Conservation (phyloP, 2,797 vertebrate species). For the Siniperca undulata region DNA sequence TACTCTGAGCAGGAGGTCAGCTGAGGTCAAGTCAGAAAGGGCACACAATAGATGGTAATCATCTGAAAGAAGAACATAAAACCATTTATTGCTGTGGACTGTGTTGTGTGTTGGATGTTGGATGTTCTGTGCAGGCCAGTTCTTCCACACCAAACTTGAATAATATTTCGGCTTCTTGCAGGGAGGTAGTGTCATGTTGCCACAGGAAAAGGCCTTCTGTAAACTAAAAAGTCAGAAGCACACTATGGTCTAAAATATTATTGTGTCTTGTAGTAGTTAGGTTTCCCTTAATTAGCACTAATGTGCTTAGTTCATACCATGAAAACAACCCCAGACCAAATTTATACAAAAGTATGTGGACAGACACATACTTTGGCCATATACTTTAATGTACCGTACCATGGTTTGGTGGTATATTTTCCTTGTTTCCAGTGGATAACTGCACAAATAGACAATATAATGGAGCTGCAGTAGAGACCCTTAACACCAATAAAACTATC, state of each 20-base stretch:
- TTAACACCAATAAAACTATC: background rate
- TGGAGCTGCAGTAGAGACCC: background rate
- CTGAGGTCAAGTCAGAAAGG: slow-evolving; percentile 27
- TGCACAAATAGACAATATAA: background rate
- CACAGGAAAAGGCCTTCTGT: background rate
- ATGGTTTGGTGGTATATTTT: background rate
- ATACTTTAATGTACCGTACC: background rate
- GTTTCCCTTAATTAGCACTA: background rate
- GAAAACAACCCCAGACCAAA: background rate
- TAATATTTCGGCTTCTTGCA: too few species aligned
- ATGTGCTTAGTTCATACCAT: background rate
- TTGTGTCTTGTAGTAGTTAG: background rate
- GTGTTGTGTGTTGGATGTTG: background rate
- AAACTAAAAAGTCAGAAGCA: background rate
- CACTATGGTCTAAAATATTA: background rate
- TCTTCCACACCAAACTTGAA: background rate
- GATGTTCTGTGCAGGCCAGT: background rate
- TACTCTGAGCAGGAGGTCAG: slow-evolving; percentile 8
- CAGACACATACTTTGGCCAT: background rate
- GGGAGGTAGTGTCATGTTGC: background rate
- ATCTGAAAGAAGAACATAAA: slow-evolving; percentile 1
- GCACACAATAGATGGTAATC: slow-evolving; percentile 25
- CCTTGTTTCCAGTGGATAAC: background rate
- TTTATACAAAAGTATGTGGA: background rate
- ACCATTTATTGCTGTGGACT: background rate